Percentiles rank a stretch among this genome's conserved stretches.
phyloP scores from a whole-genome alignment of 2,797 vertebrate species.

The Characodon lateralis region DNA sequence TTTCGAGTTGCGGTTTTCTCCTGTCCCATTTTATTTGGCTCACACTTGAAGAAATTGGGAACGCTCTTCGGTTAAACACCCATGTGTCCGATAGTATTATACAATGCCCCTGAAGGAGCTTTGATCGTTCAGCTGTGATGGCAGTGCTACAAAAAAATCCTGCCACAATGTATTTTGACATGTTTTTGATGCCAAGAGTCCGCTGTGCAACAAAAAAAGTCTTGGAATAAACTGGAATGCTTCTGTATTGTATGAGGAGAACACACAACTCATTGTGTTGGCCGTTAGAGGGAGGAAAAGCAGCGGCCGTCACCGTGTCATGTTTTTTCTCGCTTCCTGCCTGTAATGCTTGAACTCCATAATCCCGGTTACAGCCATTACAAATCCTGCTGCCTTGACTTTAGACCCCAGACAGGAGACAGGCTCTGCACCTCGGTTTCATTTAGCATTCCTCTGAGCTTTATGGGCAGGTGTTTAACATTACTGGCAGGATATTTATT shows the following conservation, averaged over 20 bases:
- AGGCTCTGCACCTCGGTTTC: constrained; percentile 82
- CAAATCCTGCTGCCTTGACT: constrained; percentile 83
- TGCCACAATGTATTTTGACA: constrained; percentile 44
- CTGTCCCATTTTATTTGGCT: constrained; percentile 65
- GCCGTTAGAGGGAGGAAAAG: constrained; percentile 47
- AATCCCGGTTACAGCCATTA: constrained; percentile 83
- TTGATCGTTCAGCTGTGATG: constrained; percentile 59
- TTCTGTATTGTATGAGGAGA: constrained; percentile 24
- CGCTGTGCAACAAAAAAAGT: constrained; percentile 26
- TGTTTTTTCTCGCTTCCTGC: constrained; percentile 67
- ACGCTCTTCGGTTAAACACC: constrained; percentile 51
- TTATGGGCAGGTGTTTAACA: constrained; percentile 88
- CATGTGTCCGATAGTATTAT: constrained; percentile 55
- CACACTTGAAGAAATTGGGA: constrained; percentile 46
- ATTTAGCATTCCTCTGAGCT: constrained; percentile 85
- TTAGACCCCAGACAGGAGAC: constrained; percentile 83
- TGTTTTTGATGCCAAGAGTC: constrained; percentile 40
- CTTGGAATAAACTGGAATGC: constrained; percentile 34
- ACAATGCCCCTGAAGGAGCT: constrained; percentile 36
- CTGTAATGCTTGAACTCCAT: constrained; percentile 78
- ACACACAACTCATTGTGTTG: constrained; percentile 32
- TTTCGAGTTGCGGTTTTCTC: constrained; percentile 64
- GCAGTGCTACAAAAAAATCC: constrained; percentile 27
- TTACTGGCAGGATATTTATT: constrained; percentile 86
- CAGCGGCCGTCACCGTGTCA: constrained; percentile 52